Evolutionary conservation across 2,888 invertebrate species (phyloP).

Genomic region (Allygus modestus): DNA sequence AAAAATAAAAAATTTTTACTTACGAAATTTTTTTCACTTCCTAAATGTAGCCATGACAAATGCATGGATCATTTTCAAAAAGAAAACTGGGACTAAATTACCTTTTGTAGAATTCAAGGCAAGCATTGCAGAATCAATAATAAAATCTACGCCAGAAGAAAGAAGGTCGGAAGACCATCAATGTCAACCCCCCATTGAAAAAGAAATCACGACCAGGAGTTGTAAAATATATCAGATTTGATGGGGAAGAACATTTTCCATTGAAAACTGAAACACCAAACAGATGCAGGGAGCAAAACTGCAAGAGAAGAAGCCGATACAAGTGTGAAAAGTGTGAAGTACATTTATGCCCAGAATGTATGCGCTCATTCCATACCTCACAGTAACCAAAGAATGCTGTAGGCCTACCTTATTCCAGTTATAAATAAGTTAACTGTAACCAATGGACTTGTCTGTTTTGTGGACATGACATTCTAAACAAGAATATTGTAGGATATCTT

Average conservation of each 20-base stretch:
- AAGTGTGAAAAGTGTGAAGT: slow-evolving; percentile 12
- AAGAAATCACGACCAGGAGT: too few relatives aligned
- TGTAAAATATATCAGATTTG: slow-evolving; percentile 16
- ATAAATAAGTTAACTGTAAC: not conserved
- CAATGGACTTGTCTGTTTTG: too few relatives aligned
- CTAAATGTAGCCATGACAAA: slow-evolving; percentile 9
- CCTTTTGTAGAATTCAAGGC: slow-evolving; percentile 32
- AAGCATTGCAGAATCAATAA: not conserved
- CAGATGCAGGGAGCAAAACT: slow-evolving; percentile 5
- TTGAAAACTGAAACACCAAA: slow-evolving; percentile 23
- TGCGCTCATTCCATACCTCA: not conserved
- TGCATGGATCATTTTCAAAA: slow-evolving; percentile 26
- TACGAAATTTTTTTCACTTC: slow-evolving; percentile 24
- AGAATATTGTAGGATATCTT: not conserved
- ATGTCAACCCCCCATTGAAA: not conserved
- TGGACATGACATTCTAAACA: not conserved
- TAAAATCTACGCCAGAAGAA: not conserved
- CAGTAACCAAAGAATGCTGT: too few relatives aligned
- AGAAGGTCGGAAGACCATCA: slow-evolving; percentile 6
- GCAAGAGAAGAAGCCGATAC: not conserved
- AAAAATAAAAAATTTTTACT: not conserved
- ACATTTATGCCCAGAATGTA: slow-evolving; percentile 32
- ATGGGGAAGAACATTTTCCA: not conserved
- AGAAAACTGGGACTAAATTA: not conserved
- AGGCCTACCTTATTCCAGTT: too few relatives aligned